Evolutionary conservation across 2,113 vertebrate genomes (phyloP).

Genomic region (Chlamydotis undulata): DNA sequence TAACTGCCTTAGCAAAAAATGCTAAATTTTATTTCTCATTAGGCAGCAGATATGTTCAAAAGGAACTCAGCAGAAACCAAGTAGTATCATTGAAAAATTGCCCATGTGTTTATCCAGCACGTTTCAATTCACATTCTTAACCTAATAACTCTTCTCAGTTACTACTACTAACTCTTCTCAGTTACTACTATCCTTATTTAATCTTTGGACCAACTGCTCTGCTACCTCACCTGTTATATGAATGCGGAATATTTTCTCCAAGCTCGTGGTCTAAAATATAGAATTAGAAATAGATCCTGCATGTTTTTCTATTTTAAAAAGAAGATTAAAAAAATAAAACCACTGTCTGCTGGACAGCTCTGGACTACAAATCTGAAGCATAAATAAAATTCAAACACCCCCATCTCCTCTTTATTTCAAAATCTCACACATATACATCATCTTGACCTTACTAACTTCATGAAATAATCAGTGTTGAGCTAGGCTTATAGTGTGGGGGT

Average conservation of each 20-base stretch:
- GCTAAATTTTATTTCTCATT: neutral
- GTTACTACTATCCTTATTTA: conserved; percentile 17
- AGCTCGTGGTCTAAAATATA: neutral
- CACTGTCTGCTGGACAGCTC: neutral
- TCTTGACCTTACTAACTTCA: conserved; percentile 34
- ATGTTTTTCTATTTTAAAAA: neutral
- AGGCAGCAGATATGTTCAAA: neutral
- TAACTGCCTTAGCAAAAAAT: neutral
- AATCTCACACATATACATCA: neutral
- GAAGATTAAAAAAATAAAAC: neutral
- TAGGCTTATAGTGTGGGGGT: neutral
- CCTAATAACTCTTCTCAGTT: neutral
- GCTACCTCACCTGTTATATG: neutral
- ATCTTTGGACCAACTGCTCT: neutral
- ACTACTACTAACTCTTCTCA: neutral
- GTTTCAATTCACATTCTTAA: neutral
- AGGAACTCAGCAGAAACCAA: neutral
- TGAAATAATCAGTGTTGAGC: conserved; percentile 13
- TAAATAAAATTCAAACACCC: conserved; percentile 49
- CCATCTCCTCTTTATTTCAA: conserved; percentile 30
- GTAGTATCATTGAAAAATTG: neutral
- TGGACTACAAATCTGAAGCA: conserved; percentile 23
- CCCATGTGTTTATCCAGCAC: neutral
- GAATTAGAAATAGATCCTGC: conserved; percentile 15
- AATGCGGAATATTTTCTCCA: neutral